These are phyloP conservation scores for Pomacea canaliculata DNA, from an alignment of 2,888 invertebrate species.

Conservation along the genomic window DNA sequence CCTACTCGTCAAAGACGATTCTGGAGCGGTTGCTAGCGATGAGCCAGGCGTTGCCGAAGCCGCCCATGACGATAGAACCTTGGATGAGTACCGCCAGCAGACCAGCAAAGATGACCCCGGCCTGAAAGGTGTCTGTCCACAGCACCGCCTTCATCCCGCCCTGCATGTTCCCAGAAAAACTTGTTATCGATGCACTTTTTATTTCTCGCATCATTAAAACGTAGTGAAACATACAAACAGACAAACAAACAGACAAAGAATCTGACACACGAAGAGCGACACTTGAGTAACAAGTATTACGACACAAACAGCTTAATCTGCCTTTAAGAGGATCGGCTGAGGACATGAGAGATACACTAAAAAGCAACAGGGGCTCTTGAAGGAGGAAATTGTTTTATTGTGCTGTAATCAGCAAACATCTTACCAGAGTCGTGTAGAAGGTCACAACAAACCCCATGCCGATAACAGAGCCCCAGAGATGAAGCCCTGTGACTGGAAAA, in stretches of 20 bases:
- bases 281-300: no score
- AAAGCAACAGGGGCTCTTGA: no score
- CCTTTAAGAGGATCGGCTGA: no score
- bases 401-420: no score
- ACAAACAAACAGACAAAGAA: no score
- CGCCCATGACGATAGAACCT: conserved; percentile 65
- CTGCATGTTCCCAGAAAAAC: conserved; percentile 45
- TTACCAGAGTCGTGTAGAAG: conserved; percentile 88
- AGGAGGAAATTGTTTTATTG: no score
- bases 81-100: conserved; percentile 65
- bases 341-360: no score
- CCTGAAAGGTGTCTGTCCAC: conserved; percentile 71
- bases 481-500: conserved; percentile 84
- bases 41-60: conserved; percentile 62
- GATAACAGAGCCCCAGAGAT: conserved; percentile 82
- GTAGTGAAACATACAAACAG: no score
- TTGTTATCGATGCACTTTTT: no score
- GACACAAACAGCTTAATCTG: no score
- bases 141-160: conserved; percentile 72
- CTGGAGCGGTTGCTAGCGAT: conserved; percentile 56
- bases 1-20: conserved; percentile 65
- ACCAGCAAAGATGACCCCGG: conserved; percentile 68
- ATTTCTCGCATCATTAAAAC: no score
- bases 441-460: conserved; percentile 87
- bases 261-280: no score